A percentile compares a stretch with the other conserved stretches of the same genome.
Evolutionary conservation across 2,113 vertebrate species (phyloP).

Genomic region (Jacana jacana): DNA sequence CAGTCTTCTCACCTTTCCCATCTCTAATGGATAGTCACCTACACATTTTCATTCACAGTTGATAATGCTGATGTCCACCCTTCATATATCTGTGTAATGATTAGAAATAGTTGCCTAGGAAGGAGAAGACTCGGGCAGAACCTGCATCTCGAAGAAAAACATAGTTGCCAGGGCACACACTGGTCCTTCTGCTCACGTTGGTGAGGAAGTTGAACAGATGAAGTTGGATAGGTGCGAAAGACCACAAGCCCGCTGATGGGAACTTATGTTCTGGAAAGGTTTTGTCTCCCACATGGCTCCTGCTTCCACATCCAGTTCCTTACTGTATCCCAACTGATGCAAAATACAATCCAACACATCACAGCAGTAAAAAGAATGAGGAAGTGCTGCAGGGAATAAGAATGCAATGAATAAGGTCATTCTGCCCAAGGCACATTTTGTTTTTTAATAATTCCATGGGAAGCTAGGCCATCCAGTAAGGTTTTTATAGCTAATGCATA

Average conservation of each 20-base stretch:
- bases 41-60: background rate
- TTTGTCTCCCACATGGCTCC: background rate
- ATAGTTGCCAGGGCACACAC: rapidly evolving
- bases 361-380: background rate
- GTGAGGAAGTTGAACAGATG: background rate
- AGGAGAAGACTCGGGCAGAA: background rate
- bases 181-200: background rate
- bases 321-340: background rate
- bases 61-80: background rate
- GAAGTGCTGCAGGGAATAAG: constrained; percentile 15
- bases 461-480: constrained; percentile 48
- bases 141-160: background rate
- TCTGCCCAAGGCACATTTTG: constrained; percentile 12
- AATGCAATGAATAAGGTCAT: constrained; percentile 40
- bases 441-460: constrained; percentile 11
- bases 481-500: constrained; percentile 51
- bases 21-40: rapidly evolving
- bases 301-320: background rate
- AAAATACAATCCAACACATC: background rate
- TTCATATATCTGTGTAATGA: background rate
- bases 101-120: background rate
- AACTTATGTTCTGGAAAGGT: background rate
- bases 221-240: background rate
- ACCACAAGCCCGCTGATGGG: background rate
- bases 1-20: background rate